These are phyloP conservation scores for Lordiphosa mommai DNA, from an alignment of 1,140 invertebrate genomes.

Conservation along the genomic window DNA sequence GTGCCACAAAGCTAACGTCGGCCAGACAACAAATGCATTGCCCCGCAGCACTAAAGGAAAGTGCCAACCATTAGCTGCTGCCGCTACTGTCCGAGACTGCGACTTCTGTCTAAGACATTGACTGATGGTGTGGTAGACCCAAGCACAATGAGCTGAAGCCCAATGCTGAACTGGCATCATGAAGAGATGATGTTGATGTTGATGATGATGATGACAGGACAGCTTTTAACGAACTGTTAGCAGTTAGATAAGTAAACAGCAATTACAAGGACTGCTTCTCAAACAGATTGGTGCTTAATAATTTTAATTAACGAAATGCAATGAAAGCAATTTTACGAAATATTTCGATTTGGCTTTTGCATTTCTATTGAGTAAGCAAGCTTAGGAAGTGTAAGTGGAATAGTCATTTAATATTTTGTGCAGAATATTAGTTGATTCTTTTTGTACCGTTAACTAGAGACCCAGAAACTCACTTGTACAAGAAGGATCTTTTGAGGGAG, in stretches of 20 bases:
- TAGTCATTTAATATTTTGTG: no score
- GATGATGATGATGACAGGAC: constrained; percentile 43
- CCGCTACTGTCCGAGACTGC: constrained; percentile 21
- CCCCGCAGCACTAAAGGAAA: constrained; percentile 6
- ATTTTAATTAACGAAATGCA: no score
- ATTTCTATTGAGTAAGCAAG: no score
- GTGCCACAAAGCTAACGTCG: constrained; percentile 1
- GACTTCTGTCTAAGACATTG: constrained; percentile 52
- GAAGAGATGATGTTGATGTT: constrained; percentile 27
- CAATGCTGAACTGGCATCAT: constrained; percentile 8
- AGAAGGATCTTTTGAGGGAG: no score
- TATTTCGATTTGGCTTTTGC: no score
- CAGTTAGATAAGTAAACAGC: constrained; percentile 56
- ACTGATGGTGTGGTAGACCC: constrained; percentile 47
- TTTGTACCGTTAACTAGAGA: no score
- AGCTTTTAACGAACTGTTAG: constrained; percentile 46
- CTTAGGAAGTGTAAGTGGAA: no score
- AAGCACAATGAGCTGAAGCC: constrained; percentile 15
- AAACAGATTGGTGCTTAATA: neutral
- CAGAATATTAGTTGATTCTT: no score
- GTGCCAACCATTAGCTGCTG: constrained; percentile 18
- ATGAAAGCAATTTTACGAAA: no score
- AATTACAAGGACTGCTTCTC: constrained; percentile 20
- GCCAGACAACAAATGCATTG: constrained; percentile 21
- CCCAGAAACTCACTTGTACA: no score